phyloP scores from a whole-genome alignment of 2,797 vertebrate genomes.

The Argya squamiceps region DNA sequence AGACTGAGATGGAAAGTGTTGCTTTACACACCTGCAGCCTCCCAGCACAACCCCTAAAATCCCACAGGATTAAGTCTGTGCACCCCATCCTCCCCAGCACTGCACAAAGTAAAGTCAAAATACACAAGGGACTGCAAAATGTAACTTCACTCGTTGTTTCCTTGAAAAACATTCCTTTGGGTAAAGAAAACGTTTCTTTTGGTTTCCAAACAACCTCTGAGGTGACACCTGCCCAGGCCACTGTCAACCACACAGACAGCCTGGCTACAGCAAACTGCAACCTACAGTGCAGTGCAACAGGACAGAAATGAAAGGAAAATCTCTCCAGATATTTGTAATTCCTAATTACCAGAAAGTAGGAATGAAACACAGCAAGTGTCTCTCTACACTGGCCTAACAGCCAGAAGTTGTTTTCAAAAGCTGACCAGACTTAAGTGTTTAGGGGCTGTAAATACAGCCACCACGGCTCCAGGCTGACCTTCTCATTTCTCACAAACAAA shows the following conservation, averaged over 20 bases:
- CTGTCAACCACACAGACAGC: not conserved
- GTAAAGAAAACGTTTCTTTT: not conserved
- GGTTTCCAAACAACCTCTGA: not conserved
- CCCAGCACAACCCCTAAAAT: not conserved
- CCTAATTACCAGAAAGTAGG: not conserved
- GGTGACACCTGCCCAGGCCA: not conserved
- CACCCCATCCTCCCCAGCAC: accelerated
- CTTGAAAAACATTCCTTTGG: not conserved
- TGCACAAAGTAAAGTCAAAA: accelerated
- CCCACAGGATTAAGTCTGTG: not conserved
- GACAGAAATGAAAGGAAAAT: not conserved
- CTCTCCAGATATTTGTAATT: not conserved
- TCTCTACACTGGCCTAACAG: not conserved
- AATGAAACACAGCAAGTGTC: not conserved
- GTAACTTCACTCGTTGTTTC: not conserved
- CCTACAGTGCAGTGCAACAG: not conserved
- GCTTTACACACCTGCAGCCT: not conserved
- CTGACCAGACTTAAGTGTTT: not conserved
- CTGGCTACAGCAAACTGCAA: not conserved
- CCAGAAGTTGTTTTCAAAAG: not conserved
- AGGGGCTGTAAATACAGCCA: not conserved
- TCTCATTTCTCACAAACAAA: not conserved
- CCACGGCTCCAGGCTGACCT: not conserved
- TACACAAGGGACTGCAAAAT: not conserved
- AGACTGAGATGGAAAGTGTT: not conserved